Evolutionary conservation across 2,888 invertebrate species (phyloP), one percentile per base, ranked within the genome.

Genomic region (Drosophila colorata): DNA sequence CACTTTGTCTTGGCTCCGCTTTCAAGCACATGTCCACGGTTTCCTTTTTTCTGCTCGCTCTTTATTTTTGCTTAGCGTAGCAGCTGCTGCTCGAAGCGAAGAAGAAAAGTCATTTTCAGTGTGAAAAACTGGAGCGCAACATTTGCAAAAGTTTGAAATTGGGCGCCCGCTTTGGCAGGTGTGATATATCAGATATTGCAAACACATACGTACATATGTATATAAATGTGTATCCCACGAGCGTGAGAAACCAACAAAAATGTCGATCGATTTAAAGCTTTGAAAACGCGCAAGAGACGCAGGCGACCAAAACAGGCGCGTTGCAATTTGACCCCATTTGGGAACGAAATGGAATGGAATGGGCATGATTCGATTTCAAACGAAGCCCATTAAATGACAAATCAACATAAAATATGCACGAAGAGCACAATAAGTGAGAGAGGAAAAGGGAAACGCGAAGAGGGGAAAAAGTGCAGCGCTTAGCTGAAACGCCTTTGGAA

Each of bases 1-100:
- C 87, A 78, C 60, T 55, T 70, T 78, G 82, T 78, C 82, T 85
- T 78, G 82, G 69, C 69, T 67, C 44, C 44, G 53, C 55, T 74
- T 68, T 59, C 64, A 67, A 68, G 48, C 80, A 69, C 64, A 80
- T 74, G 69, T 69, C 71, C 57, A 55, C 43, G 66, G 66, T 56
- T 59, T 38, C 13, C 25, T 43, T n/a, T 33, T 33, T 35, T 43
- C 4, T 28, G 0, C 16, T 14, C 28, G 8, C 18, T 9, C 18
- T 41, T 20, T 55, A 60, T 61, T 58, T 46, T 60, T 51, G 44
- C 25, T 46, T n/a, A 40, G 28, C 37, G 35, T 64, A 69, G 46
- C 87, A 56, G 61, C 75, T 64, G 70, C 43, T 68, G 73, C 56
- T 48, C 20, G 47, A 55, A 63, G 49, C 55, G 51, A 48, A 53